A percentile compares a stretch with the other conserved stretches of the same genome.
phyloP scores from a whole-genome alignment of 2,888 invertebrate species.

The Lysandra coridon region DNA sequence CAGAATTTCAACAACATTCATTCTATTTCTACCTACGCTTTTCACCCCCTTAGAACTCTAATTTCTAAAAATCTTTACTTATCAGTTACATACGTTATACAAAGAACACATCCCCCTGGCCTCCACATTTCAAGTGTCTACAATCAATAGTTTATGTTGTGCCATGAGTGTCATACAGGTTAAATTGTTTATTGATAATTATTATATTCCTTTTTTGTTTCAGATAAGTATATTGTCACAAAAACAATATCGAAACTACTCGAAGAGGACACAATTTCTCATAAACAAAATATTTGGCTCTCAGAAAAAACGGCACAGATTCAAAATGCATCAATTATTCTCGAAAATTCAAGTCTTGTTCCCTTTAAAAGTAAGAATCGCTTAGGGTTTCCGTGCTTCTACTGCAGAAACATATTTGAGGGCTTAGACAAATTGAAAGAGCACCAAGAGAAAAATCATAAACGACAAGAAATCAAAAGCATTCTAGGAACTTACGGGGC shows the following conservation, averaged over 20 bases:
- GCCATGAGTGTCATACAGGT: no score
- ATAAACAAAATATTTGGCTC: constrained; percentile 42
- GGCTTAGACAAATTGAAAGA: constrained; percentile 51
- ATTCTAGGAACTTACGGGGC: constrained; percentile 54
- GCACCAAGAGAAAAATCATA: constrained; percentile 50
- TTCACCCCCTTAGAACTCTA: no score
- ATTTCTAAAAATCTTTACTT: no score
- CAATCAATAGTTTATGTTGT: no score
- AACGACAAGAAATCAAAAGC: constrained; percentile 49
- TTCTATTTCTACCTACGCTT: no score
- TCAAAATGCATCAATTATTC: constrained; percentile 51
- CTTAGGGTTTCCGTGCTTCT: constrained; percentile 65
- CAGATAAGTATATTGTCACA: constrained; percentile 53
- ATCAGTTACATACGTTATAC: no score
- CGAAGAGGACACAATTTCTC: constrained; percentile 35
- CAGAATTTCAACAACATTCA: no score
- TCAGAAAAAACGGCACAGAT: constrained; percentile 62
- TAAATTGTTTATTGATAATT: neutral
- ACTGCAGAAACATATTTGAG: constrained; percentile 57
- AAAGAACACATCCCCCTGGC: no score
- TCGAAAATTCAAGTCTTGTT: constrained; percentile 59
- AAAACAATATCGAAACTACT: constrained; percentile 47
- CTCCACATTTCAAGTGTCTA: no score
- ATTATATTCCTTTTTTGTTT: constrained; percentile 30
- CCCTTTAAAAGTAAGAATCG: constrained; percentile 62